Conservation (phyloP, 2,113 vertebrate species). For the Siniperca knerii region DNA sequence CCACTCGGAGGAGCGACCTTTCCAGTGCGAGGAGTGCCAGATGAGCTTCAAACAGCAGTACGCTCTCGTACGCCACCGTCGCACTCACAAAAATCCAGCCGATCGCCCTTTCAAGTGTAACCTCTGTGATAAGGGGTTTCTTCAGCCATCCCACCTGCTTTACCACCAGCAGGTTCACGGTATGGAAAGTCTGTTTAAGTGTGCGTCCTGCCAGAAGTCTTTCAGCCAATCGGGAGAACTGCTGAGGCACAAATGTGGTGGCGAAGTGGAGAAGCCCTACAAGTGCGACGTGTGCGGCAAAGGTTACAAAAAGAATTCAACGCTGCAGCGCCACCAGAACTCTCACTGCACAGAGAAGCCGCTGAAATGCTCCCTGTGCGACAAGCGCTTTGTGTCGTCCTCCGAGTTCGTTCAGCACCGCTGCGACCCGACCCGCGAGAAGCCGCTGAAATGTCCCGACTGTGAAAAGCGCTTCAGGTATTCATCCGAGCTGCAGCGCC, state of each 20-base stretch:
- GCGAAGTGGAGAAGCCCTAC: slow-evolving; percentile 91
- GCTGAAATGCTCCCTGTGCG: slow-evolving; percentile 93
- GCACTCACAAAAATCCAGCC: slow-evolving; percentile 91
- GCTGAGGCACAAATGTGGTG: slow-evolving; percentile 94
- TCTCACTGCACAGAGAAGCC: slow-evolving; percentile 94
- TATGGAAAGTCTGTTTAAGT: slow-evolving; percentile 96
- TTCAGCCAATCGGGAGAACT: slow-evolving; percentile 96
- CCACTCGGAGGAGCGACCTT: slow-evolving; percentile 94
- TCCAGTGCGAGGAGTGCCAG: slow-evolving; percentile 97
- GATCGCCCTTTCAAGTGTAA: slow-evolving; percentile 91
- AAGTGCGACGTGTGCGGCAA: slow-evolving; percentile 95
- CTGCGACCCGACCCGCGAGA: slow-evolving; percentile 93
- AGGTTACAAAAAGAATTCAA: slow-evolving; percentile 94
- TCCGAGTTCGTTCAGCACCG: slow-evolving; percentile 96
- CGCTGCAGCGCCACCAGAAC: slow-evolving; percentile 95
- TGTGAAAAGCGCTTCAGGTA: slow-evolving; percentile 98
- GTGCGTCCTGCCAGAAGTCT: slow-evolving; percentile 96
- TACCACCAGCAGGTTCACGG: slow-evolving; percentile 97
- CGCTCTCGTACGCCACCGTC: slow-evolving; percentile 93
- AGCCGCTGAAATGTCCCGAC: slow-evolving; percentile 95
- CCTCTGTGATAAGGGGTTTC: slow-evolving; percentile 95
- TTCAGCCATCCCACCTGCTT: slow-evolving; percentile 93
- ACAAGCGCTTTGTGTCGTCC: slow-evolving; percentile 96
- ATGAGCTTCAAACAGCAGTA: slow-evolving; percentile 99
- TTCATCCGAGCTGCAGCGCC: slow-evolving; percentile 94